Conservation (phyloP, 1,140 invertebrate genomes). For the Lutraria rhynchaena region DNA sequence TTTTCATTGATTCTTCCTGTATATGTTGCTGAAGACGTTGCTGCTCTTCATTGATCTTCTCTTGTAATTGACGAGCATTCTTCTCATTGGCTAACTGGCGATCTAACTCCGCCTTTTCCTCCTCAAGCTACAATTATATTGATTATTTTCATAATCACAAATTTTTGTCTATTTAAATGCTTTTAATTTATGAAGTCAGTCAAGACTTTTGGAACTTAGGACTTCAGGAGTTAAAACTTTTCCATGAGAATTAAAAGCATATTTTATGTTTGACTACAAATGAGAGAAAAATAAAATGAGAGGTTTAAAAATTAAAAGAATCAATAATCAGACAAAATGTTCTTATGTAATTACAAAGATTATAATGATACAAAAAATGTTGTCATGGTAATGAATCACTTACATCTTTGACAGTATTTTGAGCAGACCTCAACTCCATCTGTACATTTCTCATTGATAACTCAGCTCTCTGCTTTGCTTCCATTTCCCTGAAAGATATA, state of each 20-base stretch:
- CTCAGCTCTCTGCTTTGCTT: constrained; percentile 77
- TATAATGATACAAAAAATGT: no score
- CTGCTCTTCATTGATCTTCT: constrained; percentile 79
- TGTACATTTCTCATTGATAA: constrained; percentile 78
- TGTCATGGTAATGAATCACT: neutral
- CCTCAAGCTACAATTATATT: constrained; percentile 73
- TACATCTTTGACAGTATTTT: constrained; percentile 77
- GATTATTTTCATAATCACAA: no score
- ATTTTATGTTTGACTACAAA: no score
- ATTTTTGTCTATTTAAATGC: no score
- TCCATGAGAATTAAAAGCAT: no score
- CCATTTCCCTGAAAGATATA: constrained; percentile 73
- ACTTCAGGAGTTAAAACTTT: no score
- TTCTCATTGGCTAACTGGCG: constrained; percentile 73
- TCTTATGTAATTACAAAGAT: no score
- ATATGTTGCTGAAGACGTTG: constrained; percentile 69
- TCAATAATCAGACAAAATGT: no score
- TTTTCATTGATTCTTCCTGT: constrained; percentile 63
- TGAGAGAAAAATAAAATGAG: no score
- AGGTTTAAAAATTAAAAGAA: no score
- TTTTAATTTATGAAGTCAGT: no score
- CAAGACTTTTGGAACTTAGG: no score
- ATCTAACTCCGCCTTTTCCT: constrained; percentile 74
- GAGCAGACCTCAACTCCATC: constrained; percentile 74
- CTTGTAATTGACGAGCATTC: constrained; percentile 72